Evolutionary conservation across 1,140 invertebrate genomes (phyloP), one percentile per base, ranked within the genome.

Genomic region (Neuroterus valhalla): DNA sequence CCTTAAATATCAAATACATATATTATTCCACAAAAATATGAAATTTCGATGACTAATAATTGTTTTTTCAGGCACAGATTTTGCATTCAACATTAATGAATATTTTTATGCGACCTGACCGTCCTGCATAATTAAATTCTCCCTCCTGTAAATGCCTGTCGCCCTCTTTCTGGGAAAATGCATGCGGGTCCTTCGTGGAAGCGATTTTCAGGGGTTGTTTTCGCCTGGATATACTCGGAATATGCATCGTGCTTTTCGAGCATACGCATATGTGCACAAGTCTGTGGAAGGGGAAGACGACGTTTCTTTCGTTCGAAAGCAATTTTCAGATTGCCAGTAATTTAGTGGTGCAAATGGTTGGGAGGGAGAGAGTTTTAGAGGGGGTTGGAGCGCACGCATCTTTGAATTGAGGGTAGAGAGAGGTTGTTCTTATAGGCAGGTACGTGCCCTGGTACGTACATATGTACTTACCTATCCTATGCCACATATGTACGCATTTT

Each of bases 221-320:
- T 76, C 52, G 42, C 68, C 15, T 70, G 45, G 46, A 52, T 50
- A 42, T 17, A 23, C 45, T 31, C 68, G 23, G 26, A 50, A 50
- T 23, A 23, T 55, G 52, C 21, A 21, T 55, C 52, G 52, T 23
- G 52, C 26, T 8, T 55, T 55, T 31, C 26, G 26, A 55, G 52
- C 21, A 26, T 26, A 55, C 45, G 14, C n/a, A 50, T 70, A 26
- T 23, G 68, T 31, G 19, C 17, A 78, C 55, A 70, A 81, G 68
- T 72, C 26, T 17, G 69, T 19, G 68, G 48, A 12, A 62, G 50
- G 52, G 79, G 77, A 62, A 80, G 72, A 79, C 78, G 78, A 77
- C 78, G 74, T 81, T 83, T 85, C 81, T 86, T 86, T 83, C 70
- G 82, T 78, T 79, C 76, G 71, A 82, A 83, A 81, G 81, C 79